phyloP scores from a whole-genome alignment of 1,140 invertebrate genomes.

The Lethrus apterus region DNA sequence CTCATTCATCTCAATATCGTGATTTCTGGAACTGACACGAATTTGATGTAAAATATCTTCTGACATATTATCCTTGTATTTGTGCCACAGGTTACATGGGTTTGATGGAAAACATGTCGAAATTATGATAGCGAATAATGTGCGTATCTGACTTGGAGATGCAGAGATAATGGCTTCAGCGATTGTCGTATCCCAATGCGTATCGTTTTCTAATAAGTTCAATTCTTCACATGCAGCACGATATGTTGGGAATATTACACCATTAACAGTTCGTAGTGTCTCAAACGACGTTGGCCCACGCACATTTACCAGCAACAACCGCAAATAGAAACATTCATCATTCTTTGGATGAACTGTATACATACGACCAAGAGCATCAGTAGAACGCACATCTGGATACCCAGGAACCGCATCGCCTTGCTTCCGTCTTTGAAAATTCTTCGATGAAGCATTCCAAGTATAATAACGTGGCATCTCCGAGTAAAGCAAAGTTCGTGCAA shows the following conservation, averaged over 20 bases:
- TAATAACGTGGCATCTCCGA: slow-evolving; percentile 40
- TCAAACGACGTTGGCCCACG: slow-evolving; percentile 42
- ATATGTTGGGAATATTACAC: slow-evolving; percentile 35
- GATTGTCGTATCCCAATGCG: slow-evolving; percentile 37
- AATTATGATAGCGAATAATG: slow-evolving; percentile 41
- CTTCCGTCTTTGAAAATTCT: slow-evolving; percentile 36
- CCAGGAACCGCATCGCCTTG: slow-evolving; percentile 32
- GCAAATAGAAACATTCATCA: too few relatives aligned
- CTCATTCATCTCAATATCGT: slow-evolving; percentile 13
- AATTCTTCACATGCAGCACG: slow-evolving; percentile 36
- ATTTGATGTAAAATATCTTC: slow-evolving; percentile 24
- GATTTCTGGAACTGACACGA: slow-evolving; percentile 15
- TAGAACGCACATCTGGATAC: slow-evolving; percentile 32
- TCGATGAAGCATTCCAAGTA: slow-evolving; percentile 39
- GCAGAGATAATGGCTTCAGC: slow-evolving; percentile 34
- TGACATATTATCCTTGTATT: slow-evolving; percentile 29
- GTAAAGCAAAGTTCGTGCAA: slow-evolving; percentile 41
- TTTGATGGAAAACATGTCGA: too few relatives aligned
- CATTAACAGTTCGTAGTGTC: slow-evolving; percentile 42
- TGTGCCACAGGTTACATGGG: slow-evolving; percentile 23
- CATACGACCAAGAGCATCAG: slow-evolving; percentile 38
- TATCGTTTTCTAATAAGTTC: slow-evolving; percentile 38
- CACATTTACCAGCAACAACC: slow-evolving; percentile 40
- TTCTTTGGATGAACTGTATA: too few relatives aligned
- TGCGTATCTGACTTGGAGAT: slow-evolving; percentile 36